Base-by-base conservation (phyloP, 2,888 invertebrate genomes). In the Metopia argyrocephala region DNA sequence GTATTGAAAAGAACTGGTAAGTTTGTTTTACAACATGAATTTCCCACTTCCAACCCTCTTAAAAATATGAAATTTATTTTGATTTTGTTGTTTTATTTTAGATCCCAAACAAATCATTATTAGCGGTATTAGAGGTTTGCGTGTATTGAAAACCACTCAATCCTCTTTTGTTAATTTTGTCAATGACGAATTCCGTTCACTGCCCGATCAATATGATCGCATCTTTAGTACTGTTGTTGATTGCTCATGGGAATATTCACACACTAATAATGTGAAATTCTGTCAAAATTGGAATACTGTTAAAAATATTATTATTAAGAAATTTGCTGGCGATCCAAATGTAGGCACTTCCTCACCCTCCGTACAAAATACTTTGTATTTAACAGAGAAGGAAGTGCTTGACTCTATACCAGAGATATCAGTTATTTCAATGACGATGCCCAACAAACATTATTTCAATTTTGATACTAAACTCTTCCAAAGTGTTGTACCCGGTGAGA, bases 141-240 rank as follows among this genome's bases (percentile, higher is more conserved):
- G 95, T 50, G 93, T 96, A 0, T 89, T 96, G 81, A 96, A 96
- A 89, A 96, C 96, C 0, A 96, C 96, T 0, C 94, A 96, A 87
- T 96, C 96, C 0, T 87, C 95, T 0, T 96, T 96, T 87, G 94
- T 93, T 2, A 94, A 95, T 89, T 96, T 96, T 86, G 93, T 95
- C 23, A 93, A 94, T 87, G 96, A 96, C 86, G 95, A 95, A 85
- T 96, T 94, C 89, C 93, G 95, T 27, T 94, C 95, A 0, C 90
- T 96, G 21, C 93, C 94, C 0, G 95, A 96, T 89, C 93, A 93
- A 50, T 92, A 94, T 56, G 96, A 96, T 88, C 92, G 96, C 83
- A 93, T 96, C 48, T 89, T 89, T 78, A 95, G 95, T 89, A 96
- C 96, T 0, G 92, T 94, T 9, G 95, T 96, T 2, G 93, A 94